These are phyloP conservation scores for Austrofundulus limnaeus DNA, from an alignment of 2,113 vertebrate genomes.

Conservation along the genomic window DNA sequence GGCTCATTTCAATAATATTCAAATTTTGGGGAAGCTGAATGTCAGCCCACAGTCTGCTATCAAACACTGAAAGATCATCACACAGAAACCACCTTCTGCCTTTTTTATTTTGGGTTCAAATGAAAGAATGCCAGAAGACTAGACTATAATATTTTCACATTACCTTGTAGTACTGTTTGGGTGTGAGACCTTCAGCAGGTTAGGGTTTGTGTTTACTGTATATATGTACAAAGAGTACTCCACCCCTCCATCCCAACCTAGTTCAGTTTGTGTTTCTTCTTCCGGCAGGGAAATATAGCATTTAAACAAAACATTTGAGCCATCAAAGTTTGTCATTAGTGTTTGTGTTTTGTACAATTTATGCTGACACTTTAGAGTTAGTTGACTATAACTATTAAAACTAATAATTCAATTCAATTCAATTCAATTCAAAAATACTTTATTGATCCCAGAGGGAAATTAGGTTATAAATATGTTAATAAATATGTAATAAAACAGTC, in stretches of 20 bases:
- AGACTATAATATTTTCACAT: constrained; percentile 4
- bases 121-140: not conserved
- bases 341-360: not conserved
- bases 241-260: not conserved
- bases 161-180: not conserved
- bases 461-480: no score
- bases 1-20: constrained; percentile 63
- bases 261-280: not conserved
- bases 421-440: no score
- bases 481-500: no score
- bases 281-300: not conserved
- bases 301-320: constrained; percentile 2
- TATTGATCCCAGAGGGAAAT: no score
- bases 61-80: constrained; percentile 22
- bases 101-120: constrained; percentile 6
- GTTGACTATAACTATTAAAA: not conserved
- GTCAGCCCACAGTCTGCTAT: constrained; percentile 42
- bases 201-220: constrained; percentile 12
- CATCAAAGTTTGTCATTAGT: not conserved
- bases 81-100: constrained; percentile 15
- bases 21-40: constrained; percentile 55
- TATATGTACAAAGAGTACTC: not conserved
- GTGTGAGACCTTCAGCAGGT: not conserved
- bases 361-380: not conserved
- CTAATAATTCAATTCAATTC: no score